Conservation (phyloP, 2,113 vertebrate genomes). For the Zosterops lateralis region DNA sequence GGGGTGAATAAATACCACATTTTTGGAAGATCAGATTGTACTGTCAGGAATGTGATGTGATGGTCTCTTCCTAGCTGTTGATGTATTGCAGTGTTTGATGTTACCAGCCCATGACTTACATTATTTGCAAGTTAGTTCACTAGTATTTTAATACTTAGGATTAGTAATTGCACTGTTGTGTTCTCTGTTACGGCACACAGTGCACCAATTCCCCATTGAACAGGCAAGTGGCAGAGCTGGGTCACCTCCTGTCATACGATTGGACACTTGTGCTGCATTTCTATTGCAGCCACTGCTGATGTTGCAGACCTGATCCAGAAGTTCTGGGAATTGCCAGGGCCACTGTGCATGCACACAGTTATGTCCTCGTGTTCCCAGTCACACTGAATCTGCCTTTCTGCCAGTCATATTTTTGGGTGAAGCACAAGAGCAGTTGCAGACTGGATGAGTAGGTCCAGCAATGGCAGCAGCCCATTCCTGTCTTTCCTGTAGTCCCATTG, state of each 20-base stretch:
- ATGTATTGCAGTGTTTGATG: neutral
- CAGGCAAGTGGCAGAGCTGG: neutral
- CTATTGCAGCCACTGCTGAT: neutral
- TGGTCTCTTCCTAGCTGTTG: neutral
- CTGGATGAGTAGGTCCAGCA: neutral
- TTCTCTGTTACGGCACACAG: neutral
- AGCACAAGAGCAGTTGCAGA: neutral
- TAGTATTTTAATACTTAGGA: neutral
- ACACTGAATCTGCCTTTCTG: neutral
- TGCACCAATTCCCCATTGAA: neutral
- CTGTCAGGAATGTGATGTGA: neutral
- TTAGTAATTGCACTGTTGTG: neutral
- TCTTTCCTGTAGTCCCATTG: neutral
- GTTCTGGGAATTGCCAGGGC: neutral
- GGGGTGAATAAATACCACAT: accelerated
- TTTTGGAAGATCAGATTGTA: neutral
- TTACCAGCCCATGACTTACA: neutral
- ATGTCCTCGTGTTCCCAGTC: accelerated
- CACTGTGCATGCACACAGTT: neutral
- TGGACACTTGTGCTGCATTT: neutral
- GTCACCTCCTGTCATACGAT: neutral
- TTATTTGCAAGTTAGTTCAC: neutral
- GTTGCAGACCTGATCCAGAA: neutral
- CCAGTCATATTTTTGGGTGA: neutral
- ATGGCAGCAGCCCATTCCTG: neutral